These are phyloP conservation scores for Drosophila paulistorum DNA, from an alignment of 1,140 invertebrate genomes.

Conservation along the genomic window DNA sequence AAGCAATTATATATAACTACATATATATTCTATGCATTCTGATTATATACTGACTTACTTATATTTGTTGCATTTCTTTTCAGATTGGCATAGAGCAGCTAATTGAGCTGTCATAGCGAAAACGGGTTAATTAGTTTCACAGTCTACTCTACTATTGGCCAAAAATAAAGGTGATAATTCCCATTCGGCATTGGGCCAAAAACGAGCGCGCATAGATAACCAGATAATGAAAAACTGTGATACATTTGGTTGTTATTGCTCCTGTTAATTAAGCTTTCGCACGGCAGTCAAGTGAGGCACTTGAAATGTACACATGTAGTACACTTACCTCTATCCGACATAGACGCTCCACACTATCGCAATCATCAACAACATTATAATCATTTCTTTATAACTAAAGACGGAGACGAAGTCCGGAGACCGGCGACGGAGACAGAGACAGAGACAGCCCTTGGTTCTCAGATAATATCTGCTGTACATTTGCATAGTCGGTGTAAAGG, in stretches of 20 bases:
- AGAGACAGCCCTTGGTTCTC: slow-evolving; percentile 2
- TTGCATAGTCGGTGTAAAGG: slow-evolving; percentile 38
- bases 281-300: slow-evolving; percentile 68
- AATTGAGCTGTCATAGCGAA: slow-evolving; percentile 3
- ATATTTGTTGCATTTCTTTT: slow-evolving; percentile 50
- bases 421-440: slow-evolving; percentile 5
- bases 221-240: slow-evolving; percentile 69
- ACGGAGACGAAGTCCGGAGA: slow-evolving; percentile 3
- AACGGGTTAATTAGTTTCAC: slow-evolving; percentile 3
- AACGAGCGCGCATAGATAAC: slow-evolving; percentile 43
- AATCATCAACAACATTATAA: not conserved
- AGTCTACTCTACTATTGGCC: not conserved
- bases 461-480: not conserved
- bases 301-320: slow-evolving; percentile 46
- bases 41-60: slow-evolving; percentile 15
- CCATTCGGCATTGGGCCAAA: slow-evolving; percentile 15
- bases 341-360: not conserved
- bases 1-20: slow-evolving; percentile 15
- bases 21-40: not conserved
- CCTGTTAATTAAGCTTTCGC: slow-evolving; percentile 76
- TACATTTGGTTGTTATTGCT: slow-evolving; percentile 49
- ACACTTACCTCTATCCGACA: slow-evolving; percentile 8
- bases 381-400: slow-evolving; percentile 5
- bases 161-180: slow-evolving; percentile 45
- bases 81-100: slow-evolving; percentile 33